Percentiles rank a stretch among this genome's conserved stretches.
Conservation (phyloP, 2,113 vertebrate species). For the Megalops atlanticus region DNA sequence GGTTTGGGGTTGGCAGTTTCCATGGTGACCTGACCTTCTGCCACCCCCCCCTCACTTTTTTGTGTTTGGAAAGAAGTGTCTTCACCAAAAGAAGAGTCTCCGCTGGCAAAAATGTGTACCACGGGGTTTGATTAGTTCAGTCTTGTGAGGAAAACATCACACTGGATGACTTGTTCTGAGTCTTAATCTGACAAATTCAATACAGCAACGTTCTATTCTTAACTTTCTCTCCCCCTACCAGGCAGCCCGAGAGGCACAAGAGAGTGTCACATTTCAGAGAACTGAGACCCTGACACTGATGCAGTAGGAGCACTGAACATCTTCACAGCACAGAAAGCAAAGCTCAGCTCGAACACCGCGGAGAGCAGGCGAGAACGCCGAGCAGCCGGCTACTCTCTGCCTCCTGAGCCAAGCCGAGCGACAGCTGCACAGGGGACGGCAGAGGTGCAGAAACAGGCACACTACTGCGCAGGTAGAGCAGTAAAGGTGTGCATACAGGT, state of each 20-base stretch:
- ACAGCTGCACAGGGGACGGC: not conserved
- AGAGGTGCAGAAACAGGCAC: not conserved
- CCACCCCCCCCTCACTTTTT: slow-evolving; percentile 49
- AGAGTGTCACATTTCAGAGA: not conserved
- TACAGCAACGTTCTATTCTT: not conserved
- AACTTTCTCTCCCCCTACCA: not conserved
- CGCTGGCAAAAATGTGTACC: not conserved
- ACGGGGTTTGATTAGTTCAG: not conserved
- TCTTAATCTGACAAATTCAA: slow-evolving; percentile 7
- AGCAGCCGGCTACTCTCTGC: no score
- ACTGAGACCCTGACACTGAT: not conserved
- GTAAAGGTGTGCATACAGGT: not conserved
- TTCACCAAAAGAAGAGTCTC: not conserved
- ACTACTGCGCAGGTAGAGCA: not conserved
- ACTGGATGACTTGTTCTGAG: not conserved
- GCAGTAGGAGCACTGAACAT: no score
- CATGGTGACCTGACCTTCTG: slow-evolving; percentile 63
- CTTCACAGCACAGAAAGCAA: not conserved
- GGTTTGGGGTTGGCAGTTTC: slow-evolving; percentile 62
- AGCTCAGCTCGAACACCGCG: not conserved
- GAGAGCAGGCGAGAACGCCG: no score
- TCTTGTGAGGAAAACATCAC: slow-evolving; percentile 5
- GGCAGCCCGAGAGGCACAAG: not conserved
- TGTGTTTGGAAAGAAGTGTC: not conserved
- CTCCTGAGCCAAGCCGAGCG: no score